Evolutionary conservation across 2,797 vertebrate species (phyloP), one percentile per base, ranked within the genome.

Genomic region (Erethizon dorsatum): DNA sequence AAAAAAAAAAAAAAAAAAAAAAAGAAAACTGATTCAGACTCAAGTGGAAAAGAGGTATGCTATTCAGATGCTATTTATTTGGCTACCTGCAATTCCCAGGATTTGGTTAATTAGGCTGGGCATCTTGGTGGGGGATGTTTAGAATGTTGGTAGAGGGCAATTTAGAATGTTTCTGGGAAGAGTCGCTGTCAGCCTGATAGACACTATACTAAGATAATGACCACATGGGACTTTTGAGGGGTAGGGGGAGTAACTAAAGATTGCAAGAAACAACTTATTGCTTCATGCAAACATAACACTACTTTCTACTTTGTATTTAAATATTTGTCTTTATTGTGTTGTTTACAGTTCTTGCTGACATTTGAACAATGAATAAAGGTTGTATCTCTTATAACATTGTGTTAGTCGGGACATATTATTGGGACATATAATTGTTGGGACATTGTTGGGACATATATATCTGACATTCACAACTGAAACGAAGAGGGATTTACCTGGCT

Each of bases 321-420:
- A 65, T 82, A 91, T 87, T 79, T 78, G 78, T 75, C 65, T 86
- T 71, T 83, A 77, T 78, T 67, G n/a, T 79, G 28, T 71, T 56
- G 17, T 79, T 96, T 83, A 73, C 12, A 85, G 56, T 79, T 94
- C 77, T 88, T 75, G 20, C 69, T 93, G 52, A 86, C 37, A 65
- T 96, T 95, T 94, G 75, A 88, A 45, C 79, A 90, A 75, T 33
- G n/a, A 84, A 26, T 86, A 45, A 90, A 56, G 73, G 45, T 85
- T 3, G 2, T 63, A 63, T 37, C 50, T 95, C 52, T 77, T 28
- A 54, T 0, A 28, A 61, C 33, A 45, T 5, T 28, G 24, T 47
- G 22, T 6, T 14, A 7, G 24, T 26, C 15, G 73, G 73, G 24
- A 50, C 37, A 7, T 14, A 31, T 47, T 26, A n/a, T 41, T 41